Percentiles rank a stretch among this genome's conserved stretches.
Conservation (phyloP, 2,888 invertebrate genomes). For the Xestia xanthographa region DNA sequence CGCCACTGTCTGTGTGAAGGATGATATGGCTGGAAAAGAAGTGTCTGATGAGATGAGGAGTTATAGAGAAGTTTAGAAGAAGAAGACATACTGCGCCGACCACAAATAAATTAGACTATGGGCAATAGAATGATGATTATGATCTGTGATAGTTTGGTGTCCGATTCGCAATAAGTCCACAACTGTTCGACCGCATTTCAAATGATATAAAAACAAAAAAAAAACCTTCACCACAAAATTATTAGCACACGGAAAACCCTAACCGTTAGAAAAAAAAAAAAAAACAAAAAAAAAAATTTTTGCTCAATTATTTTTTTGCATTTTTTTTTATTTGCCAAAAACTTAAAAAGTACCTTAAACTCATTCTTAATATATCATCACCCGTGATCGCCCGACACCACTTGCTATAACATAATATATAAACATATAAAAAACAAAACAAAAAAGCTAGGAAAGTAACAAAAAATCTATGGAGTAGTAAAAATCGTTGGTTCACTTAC, state of each 20-base stretch:
- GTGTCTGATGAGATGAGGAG: too few species aligned
- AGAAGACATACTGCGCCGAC: too few species aligned
- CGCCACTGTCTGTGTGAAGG: too few species aligned
- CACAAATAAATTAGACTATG: too few species aligned
- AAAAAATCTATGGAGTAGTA: conserved; percentile 38
- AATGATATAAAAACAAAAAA: background rate
- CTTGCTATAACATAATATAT: conserved; percentile 85
- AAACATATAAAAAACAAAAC: conserved; percentile 56
- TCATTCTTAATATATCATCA: conserved; percentile 95
- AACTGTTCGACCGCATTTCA: background rate
- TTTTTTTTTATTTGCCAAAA: conserved; percentile 59
- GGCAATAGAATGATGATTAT: too few species aligned
- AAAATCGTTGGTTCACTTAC: conserved; percentile 76
- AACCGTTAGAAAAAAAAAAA: conserved; percentile 60
- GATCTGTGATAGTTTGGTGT: background rate
- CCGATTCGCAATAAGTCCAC: background rate
- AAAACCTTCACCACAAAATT: conserved; percentile 66
- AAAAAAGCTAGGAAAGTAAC: conserved; percentile 58
- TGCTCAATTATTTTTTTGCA: conserved; percentile 53
- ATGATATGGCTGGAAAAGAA: too few species aligned
- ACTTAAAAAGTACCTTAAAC: conserved; percentile 91
- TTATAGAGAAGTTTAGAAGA: too few species aligned
- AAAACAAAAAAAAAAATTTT: conserved; percentile 48
- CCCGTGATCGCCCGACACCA: conserved; percentile 92
- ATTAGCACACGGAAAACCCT: conserved; percentile 64